These are phyloP conservation scores for Stenurella melanura DNA, from an alignment of 2,888 invertebrate species.

Conservation along the genomic window DNA sequence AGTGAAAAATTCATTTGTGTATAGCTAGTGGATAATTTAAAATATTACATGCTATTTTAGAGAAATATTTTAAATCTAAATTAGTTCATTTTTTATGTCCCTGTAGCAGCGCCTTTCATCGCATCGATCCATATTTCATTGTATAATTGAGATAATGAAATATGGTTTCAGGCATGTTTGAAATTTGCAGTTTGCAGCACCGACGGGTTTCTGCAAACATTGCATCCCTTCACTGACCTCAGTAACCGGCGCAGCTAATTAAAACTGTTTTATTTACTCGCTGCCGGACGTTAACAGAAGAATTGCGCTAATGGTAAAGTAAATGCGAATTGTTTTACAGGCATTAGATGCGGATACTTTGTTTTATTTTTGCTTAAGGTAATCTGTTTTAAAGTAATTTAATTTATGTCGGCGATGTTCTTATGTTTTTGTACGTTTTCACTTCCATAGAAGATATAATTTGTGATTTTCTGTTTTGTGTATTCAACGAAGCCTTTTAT, in stretches of 20 bases:
- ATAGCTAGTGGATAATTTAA: too few species aligned
- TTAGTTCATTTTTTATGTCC: not conserved
- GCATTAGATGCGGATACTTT: not conserved
- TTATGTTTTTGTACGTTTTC: too few species aligned
- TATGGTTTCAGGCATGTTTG: not conserved
- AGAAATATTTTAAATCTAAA: not conserved
- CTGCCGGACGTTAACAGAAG: not conserved
- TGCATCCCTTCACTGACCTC: not conserved
- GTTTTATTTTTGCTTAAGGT: not conserved
- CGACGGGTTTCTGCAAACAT: not conserved
- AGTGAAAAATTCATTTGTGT: too few species aligned
- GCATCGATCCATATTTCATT: not conserved
- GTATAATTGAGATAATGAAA: not conserved
- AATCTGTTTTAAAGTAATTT: not conserved
- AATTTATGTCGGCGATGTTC: not conserved
- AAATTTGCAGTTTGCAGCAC: not conserved
- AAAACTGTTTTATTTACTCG: not conserved
- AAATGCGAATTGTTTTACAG: not conserved
- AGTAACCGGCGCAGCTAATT: not conserved
- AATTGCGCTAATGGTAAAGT: not conserved
- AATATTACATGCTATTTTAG: not conserved
- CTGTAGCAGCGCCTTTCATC: not conserved
- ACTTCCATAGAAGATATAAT: too few species aligned
- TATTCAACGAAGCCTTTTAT: too few species aligned
- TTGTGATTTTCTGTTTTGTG: too few species aligned